Conservation (phyloP, 2,113 vertebrate genomes). For the Calypte anna region DNA sequence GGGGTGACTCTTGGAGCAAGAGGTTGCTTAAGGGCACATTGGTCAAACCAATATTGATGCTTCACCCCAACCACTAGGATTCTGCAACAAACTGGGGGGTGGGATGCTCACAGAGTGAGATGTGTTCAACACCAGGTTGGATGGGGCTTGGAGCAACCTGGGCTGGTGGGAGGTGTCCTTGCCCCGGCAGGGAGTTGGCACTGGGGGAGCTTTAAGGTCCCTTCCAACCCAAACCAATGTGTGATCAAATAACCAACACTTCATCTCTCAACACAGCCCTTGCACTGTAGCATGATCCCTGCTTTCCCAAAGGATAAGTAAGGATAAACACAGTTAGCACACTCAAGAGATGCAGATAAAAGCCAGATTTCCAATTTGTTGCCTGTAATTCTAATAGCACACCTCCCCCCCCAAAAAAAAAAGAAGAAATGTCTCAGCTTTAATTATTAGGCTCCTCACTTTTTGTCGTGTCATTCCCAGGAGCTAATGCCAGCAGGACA, state of each 20-base stretch:
- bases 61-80: too few relatives aligned
- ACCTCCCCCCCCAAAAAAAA: not conserved
- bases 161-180: too few relatives aligned
- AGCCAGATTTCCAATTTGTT: constrained; percentile 12
- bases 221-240: not conserved
- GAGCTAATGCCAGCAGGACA: not conserved
- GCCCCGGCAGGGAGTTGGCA: too few relatives aligned
- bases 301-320: not conserved
- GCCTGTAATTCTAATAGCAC: constrained; percentile 15
- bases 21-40: accelerated
- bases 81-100: too few relatives aligned
- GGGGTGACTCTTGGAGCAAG: not conserved
- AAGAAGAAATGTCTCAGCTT: not conserved
- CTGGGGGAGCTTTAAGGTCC: too few relatives aligned
- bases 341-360: constrained; percentile 37
- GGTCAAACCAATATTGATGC: not conserved
- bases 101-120: too few relatives aligned
- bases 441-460: not conserved
- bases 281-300: not conserved
- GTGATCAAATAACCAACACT: accelerated
- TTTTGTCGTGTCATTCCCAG: not conserved
- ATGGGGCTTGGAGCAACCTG: too few relatives aligned
- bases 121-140: too few relatives aligned
- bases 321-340: not conserved
- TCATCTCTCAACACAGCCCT: not conserved